A percentile compares a stretch with the other conserved stretches of the same genome.
Conservation (phyloP, 1,140 invertebrate genomes). For the Drosophila pseudoobscura region DNA sequence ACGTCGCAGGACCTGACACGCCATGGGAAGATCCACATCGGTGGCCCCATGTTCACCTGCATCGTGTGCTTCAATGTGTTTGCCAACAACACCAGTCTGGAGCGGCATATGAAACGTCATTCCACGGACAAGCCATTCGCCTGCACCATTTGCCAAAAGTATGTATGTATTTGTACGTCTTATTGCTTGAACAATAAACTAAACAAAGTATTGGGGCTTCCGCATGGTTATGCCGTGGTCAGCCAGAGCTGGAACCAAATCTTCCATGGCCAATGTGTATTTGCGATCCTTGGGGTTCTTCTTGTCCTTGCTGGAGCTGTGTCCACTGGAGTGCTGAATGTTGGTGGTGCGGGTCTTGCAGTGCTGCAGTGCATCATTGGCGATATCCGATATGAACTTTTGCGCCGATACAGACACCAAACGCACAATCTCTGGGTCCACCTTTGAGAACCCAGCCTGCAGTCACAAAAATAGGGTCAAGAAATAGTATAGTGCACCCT, state of each 20-base stretch:
- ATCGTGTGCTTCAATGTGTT: constrained; percentile 90
- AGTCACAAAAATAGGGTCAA: neutral
- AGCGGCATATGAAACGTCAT: constrained; percentile 90
- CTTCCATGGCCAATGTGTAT: constrained; percentile 97
- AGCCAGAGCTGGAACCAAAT: constrained; percentile 94
- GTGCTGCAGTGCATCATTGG: constrained; percentile 98
- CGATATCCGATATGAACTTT: constrained; percentile 98
- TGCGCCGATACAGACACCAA: constrained; percentile 97
- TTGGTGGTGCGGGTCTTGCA: constrained; percentile 94
- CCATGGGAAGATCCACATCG: constrained; percentile 92
- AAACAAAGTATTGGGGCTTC: constrained; percentile 92
- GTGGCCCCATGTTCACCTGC: constrained; percentile 89
- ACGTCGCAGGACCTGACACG: constrained; percentile 90
- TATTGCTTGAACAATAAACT: constrained; percentile 12
- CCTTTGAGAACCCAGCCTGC: constrained; percentile 93
- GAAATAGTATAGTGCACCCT: neutral
- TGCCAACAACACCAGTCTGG: constrained; percentile 88
- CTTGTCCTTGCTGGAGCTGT: constrained; percentile 72
- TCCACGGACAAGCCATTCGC: constrained; percentile 92
- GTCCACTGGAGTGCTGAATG: constrained; percentile 84
- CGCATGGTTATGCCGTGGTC: constrained; percentile 98
- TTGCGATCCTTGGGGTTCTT: constrained; percentile 91
- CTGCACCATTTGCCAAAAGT: constrained; percentile 92
- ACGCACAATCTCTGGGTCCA: constrained; percentile 93
- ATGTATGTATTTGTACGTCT: too few species aligned